phyloP scores from a whole-genome alignment of 2,113 vertebrate species.

The Chaetorhynchus papuensis region DNA sequence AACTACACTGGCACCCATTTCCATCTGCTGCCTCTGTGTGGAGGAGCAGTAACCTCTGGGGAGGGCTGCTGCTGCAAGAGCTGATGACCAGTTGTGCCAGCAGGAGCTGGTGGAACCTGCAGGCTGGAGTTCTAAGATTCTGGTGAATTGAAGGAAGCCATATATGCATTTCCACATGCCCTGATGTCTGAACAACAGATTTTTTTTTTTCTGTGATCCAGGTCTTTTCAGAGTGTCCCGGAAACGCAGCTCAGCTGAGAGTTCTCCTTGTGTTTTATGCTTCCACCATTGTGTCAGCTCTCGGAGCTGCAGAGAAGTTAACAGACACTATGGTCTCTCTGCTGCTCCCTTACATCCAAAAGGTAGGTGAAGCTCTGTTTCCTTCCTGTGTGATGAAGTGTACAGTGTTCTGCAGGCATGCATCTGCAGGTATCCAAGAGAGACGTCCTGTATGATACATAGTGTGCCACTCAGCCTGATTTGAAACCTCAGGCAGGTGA shows the following conservation, averaged over 20 bases:
- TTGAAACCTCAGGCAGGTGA: not conserved
- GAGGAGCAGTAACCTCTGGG: not conserved
- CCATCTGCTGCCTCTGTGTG: not conserved
- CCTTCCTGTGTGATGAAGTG: not conserved
- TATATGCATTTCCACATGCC: not conserved
- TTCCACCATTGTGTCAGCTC: constrained; percentile 83
- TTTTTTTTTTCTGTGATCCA: constrained; percentile 37
- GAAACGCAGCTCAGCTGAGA: constrained; percentile 77
- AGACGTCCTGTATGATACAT: not conserved
- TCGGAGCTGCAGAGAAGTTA: constrained; percentile 77
- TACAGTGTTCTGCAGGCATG: not conserved
- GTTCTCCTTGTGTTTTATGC: constrained; percentile 93
- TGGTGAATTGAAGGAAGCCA: not conserved
- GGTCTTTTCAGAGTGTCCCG: constrained; percentile 78
- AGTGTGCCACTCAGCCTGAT: not conserved
- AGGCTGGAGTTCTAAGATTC: not conserved
- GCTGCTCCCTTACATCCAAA: constrained; percentile 90
- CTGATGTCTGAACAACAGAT: not conserved
- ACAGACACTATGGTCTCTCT: constrained; percentile 83
- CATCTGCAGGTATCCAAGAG: not conserved
- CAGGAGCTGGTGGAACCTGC: not conserved
- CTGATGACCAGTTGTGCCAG: not conserved
- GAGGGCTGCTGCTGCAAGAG: not conserved
- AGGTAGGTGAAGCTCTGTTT: constrained; percentile 67
- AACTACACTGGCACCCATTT: not conserved